phyloP scores from a whole-genome alignment of 2,113 vertebrate species.

The Prochilodus magdalenae region DNA sequence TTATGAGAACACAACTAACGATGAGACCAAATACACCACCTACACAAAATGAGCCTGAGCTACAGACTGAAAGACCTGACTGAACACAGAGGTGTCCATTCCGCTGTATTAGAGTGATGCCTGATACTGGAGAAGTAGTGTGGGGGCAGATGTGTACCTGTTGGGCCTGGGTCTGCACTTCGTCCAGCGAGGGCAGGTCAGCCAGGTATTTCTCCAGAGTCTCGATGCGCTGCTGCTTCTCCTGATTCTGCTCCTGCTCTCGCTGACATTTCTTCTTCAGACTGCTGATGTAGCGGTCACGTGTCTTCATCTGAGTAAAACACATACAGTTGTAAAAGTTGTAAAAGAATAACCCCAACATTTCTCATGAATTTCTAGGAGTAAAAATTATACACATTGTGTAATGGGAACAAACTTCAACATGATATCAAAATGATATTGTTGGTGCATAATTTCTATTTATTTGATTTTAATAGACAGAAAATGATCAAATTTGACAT shows the following conservation, averaged over 20 bases:
- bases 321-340: neutral
- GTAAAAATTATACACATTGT: too few species aligned
- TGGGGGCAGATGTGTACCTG: constrained; percentile 77
- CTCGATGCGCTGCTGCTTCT: constrained; percentile 93
- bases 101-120: neutral
- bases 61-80: neutral
- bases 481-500: too few species aligned
- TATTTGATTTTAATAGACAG: too few species aligned
- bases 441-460: too few species aligned
- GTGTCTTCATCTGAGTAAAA: constrained; percentile 87
- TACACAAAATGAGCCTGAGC: too few species aligned
- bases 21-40: too few species aligned
- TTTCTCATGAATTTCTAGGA: too few species aligned
- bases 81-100: neutral
- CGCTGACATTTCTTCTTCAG: constrained; percentile 94
- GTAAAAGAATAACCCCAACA: neutral
- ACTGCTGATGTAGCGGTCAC: constrained; percentile 94
- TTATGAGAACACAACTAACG: too few species aligned
- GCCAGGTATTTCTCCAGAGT: constrained; percentile 95
- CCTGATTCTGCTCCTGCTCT: constrained; percentile 89
- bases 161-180: constrained; percentile 86
- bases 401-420: neutral
- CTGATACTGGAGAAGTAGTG: neutral
- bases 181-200: constrained; percentile 90
- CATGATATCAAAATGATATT: too few species aligned